Base-by-base conservation (phyloP, 2,797 vertebrate species). In the Hipposideros larvatus region DNA sequence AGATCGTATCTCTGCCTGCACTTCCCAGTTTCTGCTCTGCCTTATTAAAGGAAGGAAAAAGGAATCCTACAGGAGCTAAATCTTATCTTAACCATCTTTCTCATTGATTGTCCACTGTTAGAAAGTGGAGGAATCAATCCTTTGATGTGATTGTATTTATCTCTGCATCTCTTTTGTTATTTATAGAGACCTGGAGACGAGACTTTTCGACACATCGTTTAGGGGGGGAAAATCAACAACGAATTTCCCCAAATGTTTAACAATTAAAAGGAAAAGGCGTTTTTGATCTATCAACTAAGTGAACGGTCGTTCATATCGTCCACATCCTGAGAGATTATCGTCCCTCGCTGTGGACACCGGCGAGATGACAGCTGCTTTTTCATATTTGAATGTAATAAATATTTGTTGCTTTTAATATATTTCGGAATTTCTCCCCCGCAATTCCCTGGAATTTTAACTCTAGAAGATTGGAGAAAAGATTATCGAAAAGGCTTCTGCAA, bases 101-200 rank as follows among this genome's bases (percentile, higher is more conserved):
- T 89, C 85, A 93, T 95, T 41, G 97, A 97, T 95, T 89, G 90
- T 84, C 90, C 51, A 74, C 97, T 94, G 43, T 96, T 92, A 97
- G 96, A 92, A 98, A 98, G 91, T 97, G 95, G 41, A 97, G 93
- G 90, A 89, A 94, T 91, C 97, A 94, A 87, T 37, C 93, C 83
- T 97, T 94, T 85, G 91, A 90, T 97, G 96, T 95, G 94, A 94
- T 80, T 83, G 95, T 98, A 97, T 97, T 96, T 98, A 97, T 97
- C 96, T 96, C 97, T 89, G 96, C 97, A 95, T 98, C 98, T 97
- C 98, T 98, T 98, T 98, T 99, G 98, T 99, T 98, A 98, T 98
- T 98, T 98, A 96, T 96, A 97, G 97, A 95, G 87, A 96, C 66
- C 78, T 61, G 91, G 94, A 91, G 91, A 75, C 14, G 31, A 86